Conservation (phyloP, 1,140 invertebrate species). For the Halesus radiatus region DNA sequence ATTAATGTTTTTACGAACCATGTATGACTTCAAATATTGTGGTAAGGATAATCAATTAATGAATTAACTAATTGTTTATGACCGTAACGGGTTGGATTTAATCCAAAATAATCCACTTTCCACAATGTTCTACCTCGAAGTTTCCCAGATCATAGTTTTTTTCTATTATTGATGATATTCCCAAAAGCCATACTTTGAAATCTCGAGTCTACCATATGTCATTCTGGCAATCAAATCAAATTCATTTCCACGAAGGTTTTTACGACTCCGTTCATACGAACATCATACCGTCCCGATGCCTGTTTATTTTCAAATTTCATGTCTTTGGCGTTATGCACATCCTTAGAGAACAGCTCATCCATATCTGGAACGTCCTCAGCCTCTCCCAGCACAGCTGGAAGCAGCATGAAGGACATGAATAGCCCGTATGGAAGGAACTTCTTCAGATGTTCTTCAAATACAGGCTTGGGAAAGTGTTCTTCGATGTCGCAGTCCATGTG, state of each 20-base stretch:
- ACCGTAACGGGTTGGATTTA: no score
- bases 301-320: slow-evolving; percentile 2
- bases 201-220: no score
- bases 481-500: slow-evolving; percentile 39
- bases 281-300: neutral
- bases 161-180: no score
- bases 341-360: neutral
- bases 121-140: no score
- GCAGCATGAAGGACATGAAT: slow-evolving; percentile 11
- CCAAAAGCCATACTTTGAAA: no score
- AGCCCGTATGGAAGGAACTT: slow-evolving; percentile 41
- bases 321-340: neutral
- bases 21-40: no score
- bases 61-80: no score
- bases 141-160: no score
- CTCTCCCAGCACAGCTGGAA: slow-evolving; percentile 33
- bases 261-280: neutral
- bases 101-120: no score
- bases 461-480: slow-evolving; percentile 30
- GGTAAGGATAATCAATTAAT: no score
- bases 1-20: no score
- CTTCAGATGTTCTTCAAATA: slow-evolving; percentile 41
- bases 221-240: neutral
- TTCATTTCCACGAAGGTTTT: slow-evolving; percentile 12
- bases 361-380: slow-evolving; percentile 18